phyloP scores from a whole-genome alignment of 1,140 invertebrate genomes.

The Drosophila trapezifrons region DNA sequence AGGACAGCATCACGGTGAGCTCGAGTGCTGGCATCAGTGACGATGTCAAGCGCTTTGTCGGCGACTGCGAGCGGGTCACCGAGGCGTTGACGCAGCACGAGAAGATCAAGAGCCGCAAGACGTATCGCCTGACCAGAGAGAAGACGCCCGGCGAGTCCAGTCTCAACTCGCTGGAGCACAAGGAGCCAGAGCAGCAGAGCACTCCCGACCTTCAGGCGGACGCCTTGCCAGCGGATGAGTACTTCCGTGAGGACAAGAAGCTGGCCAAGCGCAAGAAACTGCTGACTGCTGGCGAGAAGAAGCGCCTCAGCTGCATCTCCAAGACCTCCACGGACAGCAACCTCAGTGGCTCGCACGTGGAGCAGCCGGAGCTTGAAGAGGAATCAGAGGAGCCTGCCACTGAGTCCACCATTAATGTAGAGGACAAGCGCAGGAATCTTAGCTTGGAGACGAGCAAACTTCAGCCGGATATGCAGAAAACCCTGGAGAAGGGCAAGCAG shows the following conservation, averaged over 20 bases:
- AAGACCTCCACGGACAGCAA: conserved; percentile 83
- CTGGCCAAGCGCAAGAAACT: conserved; percentile 65
- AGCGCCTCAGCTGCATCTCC: conserved; percentile 80
- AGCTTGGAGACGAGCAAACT: conserved; percentile 72
- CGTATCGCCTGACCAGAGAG: conserved; percentile 72
- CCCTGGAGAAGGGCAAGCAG: conserved; percentile 81
- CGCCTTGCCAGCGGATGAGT: conserved; percentile 87
- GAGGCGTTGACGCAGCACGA: conserved; percentile 75
- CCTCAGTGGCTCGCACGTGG: conserved; percentile 58
- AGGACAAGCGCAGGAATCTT: conserved; percentile 84
- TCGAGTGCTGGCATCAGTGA: conserved; percentile 52
- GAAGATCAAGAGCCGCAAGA: conserved; percentile 79
- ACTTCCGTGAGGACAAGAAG: conserved; percentile 85
- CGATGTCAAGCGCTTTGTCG: conserved; percentile 78
- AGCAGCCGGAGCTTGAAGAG: conserved; percentile 47
- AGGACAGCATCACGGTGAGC: conserved; percentile 76
- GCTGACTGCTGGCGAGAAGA: conserved; percentile 65
- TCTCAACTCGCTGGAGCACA: conserved; percentile 42
- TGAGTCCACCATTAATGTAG: conserved; percentile 69
- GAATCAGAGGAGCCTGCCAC: conserved; percentile 29
- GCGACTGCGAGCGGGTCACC: conserved; percentile 76
- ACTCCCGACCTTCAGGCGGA: conserved; percentile 84
- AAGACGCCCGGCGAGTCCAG: conserved; percentile 75
- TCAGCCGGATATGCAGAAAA: conserved; percentile 72
- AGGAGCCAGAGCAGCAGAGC: conserved; percentile 67